A percentile compares a stretch with the other conserved stretches of the same genome.
Evolutionary conservation across 2,888 invertebrate species (phyloP).

Genomic region (Blastobasis lacticolella): DNA sequence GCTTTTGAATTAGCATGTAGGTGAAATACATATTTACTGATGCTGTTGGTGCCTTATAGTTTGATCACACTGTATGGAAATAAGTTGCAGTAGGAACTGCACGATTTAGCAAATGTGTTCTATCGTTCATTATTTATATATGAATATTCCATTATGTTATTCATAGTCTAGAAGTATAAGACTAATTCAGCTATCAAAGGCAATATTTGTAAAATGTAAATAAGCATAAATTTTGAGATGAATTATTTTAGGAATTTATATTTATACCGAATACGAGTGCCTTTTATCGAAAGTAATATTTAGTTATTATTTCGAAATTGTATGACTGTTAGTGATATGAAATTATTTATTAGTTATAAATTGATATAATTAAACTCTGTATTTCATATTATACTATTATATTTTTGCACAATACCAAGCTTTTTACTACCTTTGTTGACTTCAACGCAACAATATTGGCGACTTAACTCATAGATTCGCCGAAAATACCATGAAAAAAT

Average conservation of each 20-base stretch:
- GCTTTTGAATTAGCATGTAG: too few relatives aligned
- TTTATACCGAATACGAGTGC: conserved; percentile 61
- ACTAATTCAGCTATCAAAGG: neutral
- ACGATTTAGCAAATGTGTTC: conserved; percentile 17
- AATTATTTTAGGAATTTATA: conserved; percentile 6
- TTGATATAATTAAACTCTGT: conserved; percentile 33
- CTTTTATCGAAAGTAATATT: conserved; percentile 43
- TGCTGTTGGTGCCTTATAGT: conserved; percentile 42
- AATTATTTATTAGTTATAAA: conserved; percentile 52
- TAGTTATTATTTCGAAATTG: conserved; percentile 32
- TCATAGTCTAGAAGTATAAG: conserved; percentile 11
- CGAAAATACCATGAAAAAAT: too few relatives aligned
- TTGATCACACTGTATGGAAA: conserved; percentile 20
- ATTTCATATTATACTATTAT: conserved; percentile 58
- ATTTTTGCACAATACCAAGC: conserved; percentile 61
- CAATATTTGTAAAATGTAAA: conserved; percentile 3
- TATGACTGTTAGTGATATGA: conserved; percentile 62
- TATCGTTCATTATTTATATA: conserved; percentile 29
- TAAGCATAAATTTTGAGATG: conserved; percentile 9
- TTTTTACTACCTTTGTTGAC: neutral
- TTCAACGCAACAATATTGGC: too few relatives aligned
- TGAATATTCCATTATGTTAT: conserved; percentile 27
- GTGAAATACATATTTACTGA: conserved; percentile 9
- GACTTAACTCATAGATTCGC: too few relatives aligned
- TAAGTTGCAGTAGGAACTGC: conserved; percentile 16